Percentiles rank a stretch among this genome's conserved stretches.
Conservation (phyloP, 1,140 invertebrate genomes). For the Formica selysi region DNA sequence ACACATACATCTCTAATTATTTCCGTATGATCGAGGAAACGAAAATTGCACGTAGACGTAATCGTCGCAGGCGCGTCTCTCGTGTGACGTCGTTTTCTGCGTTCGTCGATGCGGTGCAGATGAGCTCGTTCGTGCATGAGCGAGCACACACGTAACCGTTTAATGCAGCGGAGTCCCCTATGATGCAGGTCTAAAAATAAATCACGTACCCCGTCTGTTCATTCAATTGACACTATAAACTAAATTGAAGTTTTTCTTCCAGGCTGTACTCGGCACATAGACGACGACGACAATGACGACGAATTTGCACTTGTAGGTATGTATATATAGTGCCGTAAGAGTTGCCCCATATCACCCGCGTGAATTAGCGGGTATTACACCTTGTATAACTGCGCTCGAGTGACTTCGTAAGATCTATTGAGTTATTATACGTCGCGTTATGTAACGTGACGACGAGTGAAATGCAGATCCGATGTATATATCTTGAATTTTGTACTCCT, state of each 20-base stretch:
- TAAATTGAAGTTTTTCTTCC: slow-evolving; percentile 61
- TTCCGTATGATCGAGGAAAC: slow-evolving; percentile 11
- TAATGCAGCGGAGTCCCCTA: slow-evolving; percentile 53
- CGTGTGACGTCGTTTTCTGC: slow-evolving; percentile 23
- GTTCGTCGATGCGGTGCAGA: slow-evolving; percentile 35
- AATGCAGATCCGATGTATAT: slow-evolving; percentile 32
- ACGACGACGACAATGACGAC: slow-evolving; percentile 25
- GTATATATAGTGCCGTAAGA: slow-evolving; percentile 20
- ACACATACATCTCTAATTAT: not conserved
- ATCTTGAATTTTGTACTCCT: slow-evolving; percentile 14
- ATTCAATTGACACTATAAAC: slow-evolving; percentile 64
- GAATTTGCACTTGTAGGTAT: slow-evolving; percentile 32
- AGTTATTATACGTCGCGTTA: slow-evolving; percentile 35
- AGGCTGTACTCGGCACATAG: slow-evolving; percentile 26
- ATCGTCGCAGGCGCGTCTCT: slow-evolving; percentile 24
- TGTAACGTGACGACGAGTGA: slow-evolving; percentile 16
- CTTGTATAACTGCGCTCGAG: slow-evolving; percentile 15
- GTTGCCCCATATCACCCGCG: slow-evolving; percentile 24
- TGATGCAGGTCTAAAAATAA: slow-evolving; percentile 66
- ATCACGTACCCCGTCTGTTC: slow-evolving; percentile 62
- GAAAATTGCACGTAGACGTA: slow-evolving; percentile 19
- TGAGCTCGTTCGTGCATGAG: slow-evolving; percentile 45
- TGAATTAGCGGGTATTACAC: slow-evolving; percentile 56
- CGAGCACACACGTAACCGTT: slow-evolving; percentile 52
- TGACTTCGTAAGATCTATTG: slow-evolving; percentile 53